Percentiles rank a stretch among this genome's conserved stretches.
Conservation (phyloP, 1,140 invertebrate species). For the Philotrypesis tridentata region DNA sequence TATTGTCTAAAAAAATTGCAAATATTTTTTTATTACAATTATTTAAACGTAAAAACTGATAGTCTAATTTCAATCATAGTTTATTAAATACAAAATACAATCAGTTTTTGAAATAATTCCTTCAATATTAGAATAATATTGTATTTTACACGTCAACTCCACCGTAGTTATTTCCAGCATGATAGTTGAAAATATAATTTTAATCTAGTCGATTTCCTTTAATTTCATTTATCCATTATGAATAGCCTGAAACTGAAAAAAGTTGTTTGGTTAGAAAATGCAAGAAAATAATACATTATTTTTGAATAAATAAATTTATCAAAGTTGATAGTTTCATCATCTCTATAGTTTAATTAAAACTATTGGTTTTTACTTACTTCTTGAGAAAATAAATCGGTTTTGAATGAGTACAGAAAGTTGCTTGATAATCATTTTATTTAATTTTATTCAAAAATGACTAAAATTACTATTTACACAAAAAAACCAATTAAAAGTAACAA, state of each 20-base stretch:
- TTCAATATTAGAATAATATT: neutral
- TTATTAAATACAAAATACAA: too few species aligned
- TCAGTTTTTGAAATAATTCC: too few species aligned
- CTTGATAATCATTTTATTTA: neutral
- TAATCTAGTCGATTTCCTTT: too few species aligned
- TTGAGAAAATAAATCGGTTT: too few species aligned
- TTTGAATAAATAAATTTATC: neutral
- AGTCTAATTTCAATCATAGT: too few species aligned
- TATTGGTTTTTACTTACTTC: neutral
- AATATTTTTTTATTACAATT: too few species aligned
- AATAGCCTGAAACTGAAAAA: neutral
- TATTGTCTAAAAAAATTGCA: too few species aligned
- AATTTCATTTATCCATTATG: too few species aligned
- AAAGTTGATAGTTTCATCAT: neutral
- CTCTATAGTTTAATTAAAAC: neutral
- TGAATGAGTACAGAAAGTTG: neutral
- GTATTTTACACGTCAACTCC: neutral
- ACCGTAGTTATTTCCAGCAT: too few species aligned
- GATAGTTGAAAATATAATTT: too few species aligned
- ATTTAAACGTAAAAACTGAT: too few species aligned
- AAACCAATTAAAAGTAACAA: neutral
- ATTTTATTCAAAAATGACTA: constrained; percentile 19
- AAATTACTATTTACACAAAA: neutral
- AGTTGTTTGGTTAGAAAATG: neutral
- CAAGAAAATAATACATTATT: neutral